phyloP scores from a whole-genome alignment of 2,113 vertebrate genomes.

The Anguilla rostrata region DNA sequence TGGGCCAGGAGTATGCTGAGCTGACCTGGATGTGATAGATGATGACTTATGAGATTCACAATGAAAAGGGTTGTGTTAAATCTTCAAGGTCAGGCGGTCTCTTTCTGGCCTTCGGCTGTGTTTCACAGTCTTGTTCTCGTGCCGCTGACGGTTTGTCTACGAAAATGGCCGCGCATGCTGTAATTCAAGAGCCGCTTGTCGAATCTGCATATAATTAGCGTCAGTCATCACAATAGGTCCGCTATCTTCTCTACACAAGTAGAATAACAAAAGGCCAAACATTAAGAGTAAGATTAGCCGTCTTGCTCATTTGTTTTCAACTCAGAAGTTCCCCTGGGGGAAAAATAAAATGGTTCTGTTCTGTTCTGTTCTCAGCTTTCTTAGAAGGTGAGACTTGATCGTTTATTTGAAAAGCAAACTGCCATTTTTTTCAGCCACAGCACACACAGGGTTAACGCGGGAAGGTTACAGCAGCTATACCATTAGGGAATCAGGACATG shows the following conservation, averaged over 20 bases:
- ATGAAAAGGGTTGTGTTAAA: background rate
- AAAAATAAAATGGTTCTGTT: no score
- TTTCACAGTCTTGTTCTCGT: background rate
- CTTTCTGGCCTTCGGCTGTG: no score
- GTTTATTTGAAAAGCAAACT: background rate
- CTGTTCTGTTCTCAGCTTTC: no score
- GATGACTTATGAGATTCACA: background rate
- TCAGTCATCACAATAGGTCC: no score
- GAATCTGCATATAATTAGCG: background rate
- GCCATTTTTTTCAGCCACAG: background rate
- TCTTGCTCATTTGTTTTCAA: no score
- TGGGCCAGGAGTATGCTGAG: background rate
- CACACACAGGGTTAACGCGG: background rate
- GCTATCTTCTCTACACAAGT: no score
- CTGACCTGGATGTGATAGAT: background rate
- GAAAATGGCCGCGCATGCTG: background rate
- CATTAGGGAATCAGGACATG: background rate
- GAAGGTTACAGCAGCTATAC: background rate
- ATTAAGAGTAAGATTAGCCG: no score
- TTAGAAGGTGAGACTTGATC: no score
- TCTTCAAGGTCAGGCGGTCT: no score
- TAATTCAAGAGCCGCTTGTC: background rate
- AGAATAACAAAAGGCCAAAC: no score
- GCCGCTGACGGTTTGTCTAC: background rate
- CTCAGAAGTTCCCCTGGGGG: no score